Evolutionary conservation across 2,797 vertebrate species (phyloP).

Genomic region (Enteromius viviparus): DNA sequence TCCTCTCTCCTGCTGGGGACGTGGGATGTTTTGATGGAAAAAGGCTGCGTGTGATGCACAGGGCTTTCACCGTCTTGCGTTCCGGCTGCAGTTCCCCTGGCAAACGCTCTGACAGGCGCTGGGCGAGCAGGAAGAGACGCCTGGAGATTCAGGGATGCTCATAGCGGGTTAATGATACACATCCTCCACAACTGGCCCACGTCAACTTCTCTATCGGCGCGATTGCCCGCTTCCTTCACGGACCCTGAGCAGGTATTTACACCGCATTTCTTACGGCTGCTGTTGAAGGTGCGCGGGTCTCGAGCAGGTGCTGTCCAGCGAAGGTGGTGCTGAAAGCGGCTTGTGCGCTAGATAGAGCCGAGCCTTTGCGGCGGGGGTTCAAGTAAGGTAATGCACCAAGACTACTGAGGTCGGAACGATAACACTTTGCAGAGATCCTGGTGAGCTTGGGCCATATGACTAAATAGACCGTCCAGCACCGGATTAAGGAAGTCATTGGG

Average conservation of each 20-base stretch:
- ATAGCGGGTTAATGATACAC: slow-evolving; percentile 38
- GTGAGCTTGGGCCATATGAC: slow-evolving; percentile 4
- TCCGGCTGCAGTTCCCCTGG: slow-evolving; percentile 51
- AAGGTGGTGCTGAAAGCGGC: slow-evolving; percentile 46
- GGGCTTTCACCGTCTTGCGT: slow-evolving; percentile 30
- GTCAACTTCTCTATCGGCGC: slow-evolving; percentile 32
- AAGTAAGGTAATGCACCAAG: slow-evolving; percentile 50
- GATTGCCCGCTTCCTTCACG: background rate
- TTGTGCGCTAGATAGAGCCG: background rate
- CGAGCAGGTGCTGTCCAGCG: slow-evolving; percentile 41
- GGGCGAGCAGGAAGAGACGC: slow-evolving; percentile 49
- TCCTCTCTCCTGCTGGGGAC: slow-evolving; percentile 21
- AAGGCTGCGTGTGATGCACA: slow-evolving; percentile 36
- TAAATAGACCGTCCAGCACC: background rate
- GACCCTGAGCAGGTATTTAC: slow-evolving; percentile 37
- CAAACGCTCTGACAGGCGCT: slow-evolving; percentile 49
- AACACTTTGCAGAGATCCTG: slow-evolving; percentile 17
- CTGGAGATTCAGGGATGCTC: slow-evolving; percentile 44
- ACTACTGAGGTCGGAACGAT: slow-evolving; percentile 27
- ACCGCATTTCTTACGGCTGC: background rate
- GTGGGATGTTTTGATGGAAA: slow-evolving; percentile 44
- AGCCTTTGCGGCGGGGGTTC: slow-evolving; percentile 36
- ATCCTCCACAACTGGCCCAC: slow-evolving; percentile 37
- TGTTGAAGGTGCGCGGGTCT: slow-evolving; percentile 1
- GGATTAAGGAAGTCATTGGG: slow-evolving; percentile 10